Evolutionary conservation across 2,888 invertebrate genomes (phyloP), one percentile per base, ranked within the genome.

Genomic region (Julus scandinavius): DNA sequence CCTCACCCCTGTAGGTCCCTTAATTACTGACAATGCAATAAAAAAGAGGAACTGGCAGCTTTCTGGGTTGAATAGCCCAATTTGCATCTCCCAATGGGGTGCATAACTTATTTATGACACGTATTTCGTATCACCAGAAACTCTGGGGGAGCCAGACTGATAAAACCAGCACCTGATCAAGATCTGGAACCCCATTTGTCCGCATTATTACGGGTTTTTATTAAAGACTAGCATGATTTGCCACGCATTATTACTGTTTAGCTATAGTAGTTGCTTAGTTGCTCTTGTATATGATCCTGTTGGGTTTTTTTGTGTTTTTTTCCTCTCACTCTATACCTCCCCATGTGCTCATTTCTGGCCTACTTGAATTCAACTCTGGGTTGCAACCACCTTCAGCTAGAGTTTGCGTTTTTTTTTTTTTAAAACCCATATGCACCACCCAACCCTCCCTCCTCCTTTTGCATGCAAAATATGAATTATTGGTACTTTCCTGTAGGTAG

Each of bases 381-480:
- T 13, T 54, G 54, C 54, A 54, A 63, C 63, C 63, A 63, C 63
- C 63, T 63, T 63, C 63, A 63, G 63, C 63, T 63, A n/a, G 63
- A 63, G 63, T 7, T 45, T n/a, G 7, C 63, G 4, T 5, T 29
- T 29, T 29, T 29, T 29, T 29, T 29, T 4, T n/a, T n/a, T n/a
- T n/a, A 63, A 63, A 63, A 63, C 17, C 2, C 17, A 63, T 63
- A 63, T n/a, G n/a, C 13, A 17, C 17, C 63, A 63, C 63, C 63
- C 63, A 63, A 63, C 63, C 63, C 63, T 29, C 29, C 29, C 29
- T 29, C 29, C 29, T 29, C 29, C 29, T 29, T 63, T 63, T n/a
- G 63, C 63, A n/a, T n/a, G n/a, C 63, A 63, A 63, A 63, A 63
- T 63, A 63, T 63, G 63, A 63, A 63, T 63, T 63, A n/a, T 6